Percentiles rank a stretch among this genome's conserved stretches.
Evolutionary conservation across 64 coral and sea anemone species (phyloP).

Genomic region (Montipora efflorescens): DNA sequence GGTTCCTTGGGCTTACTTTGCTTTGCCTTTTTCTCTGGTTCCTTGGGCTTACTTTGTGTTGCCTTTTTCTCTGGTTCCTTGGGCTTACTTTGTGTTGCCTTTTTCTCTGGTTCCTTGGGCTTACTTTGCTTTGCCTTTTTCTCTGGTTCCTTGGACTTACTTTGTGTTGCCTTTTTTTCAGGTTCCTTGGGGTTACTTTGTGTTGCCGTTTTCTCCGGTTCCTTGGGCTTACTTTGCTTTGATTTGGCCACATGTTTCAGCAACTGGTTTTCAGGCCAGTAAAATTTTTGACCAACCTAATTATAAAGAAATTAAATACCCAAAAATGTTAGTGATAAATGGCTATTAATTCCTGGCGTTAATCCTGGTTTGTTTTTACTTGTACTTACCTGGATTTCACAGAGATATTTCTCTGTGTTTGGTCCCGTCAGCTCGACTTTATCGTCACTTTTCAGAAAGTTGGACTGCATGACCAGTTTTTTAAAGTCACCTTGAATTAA

Average conservation of each 20-base stretch:
- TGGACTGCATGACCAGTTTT: background rate
- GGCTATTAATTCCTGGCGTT: background rate
- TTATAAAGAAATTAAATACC: too few species aligned
- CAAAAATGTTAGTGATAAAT: background rate
- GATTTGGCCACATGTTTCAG: constrained; percentile 1
- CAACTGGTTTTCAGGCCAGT: too few species aligned
- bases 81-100: background rate
- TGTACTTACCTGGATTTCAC: background rate
- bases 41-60: background rate
- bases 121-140: too few species aligned
- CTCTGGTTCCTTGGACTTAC: too few species aligned
- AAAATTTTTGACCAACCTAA: too few species aligned
- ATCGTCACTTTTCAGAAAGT: background rate
- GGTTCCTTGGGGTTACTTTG: background rate
- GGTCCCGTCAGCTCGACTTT: background rate
- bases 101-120: too few species aligned
- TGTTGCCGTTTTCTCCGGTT: background rate
- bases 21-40: background rate
- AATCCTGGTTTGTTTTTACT: background rate
- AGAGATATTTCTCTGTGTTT: background rate
- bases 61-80: background rate
- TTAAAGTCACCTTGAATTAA: constrained; percentile 1
- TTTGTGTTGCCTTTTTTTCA: background rate
- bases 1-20: background rate
- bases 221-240: background rate